Conservation (phyloP, 2,113 vertebrate genomes). For the Puffinus mauretanicus region DNA sequence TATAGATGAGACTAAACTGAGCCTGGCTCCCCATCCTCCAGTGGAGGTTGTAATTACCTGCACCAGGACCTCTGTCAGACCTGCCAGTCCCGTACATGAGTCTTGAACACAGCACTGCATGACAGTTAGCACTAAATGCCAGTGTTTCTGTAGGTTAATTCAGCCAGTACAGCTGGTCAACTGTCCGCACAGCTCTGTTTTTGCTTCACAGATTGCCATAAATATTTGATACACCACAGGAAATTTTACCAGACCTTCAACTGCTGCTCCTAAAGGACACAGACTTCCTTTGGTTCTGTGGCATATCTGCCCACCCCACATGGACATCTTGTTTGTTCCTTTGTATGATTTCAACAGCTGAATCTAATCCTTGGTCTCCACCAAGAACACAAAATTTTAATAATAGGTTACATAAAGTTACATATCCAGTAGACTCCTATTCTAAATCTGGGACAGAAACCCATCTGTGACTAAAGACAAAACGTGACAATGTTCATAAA, state of each 20-base stretch:
- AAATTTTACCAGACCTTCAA: not conserved
- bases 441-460: not conserved
- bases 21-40: not conserved
- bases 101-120: not conserved
- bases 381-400: not conserved
- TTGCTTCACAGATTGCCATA: not conserved
- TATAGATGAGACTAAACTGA: not conserved
- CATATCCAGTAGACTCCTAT: not conserved
- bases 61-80: not conserved
- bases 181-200: not conserved
- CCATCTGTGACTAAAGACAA: not conserved
- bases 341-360: not conserved
- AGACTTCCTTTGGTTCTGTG: not conserved
- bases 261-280: not conserved
- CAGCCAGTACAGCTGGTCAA: not conserved
- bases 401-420: not conserved
- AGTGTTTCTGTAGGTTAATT: not conserved
- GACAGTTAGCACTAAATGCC: not conserved
- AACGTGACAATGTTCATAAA: not conserved
- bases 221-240: not conserved
- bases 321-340: not conserved
- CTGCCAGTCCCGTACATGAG: not conserved
- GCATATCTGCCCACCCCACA: rapidly evolving
- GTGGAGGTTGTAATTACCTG: not conserved
- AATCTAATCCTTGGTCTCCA: not conserved